Evolutionary conservation across 2,888 invertebrate genomes (phyloP).

Genomic region (Chironomus tentans): DNA sequence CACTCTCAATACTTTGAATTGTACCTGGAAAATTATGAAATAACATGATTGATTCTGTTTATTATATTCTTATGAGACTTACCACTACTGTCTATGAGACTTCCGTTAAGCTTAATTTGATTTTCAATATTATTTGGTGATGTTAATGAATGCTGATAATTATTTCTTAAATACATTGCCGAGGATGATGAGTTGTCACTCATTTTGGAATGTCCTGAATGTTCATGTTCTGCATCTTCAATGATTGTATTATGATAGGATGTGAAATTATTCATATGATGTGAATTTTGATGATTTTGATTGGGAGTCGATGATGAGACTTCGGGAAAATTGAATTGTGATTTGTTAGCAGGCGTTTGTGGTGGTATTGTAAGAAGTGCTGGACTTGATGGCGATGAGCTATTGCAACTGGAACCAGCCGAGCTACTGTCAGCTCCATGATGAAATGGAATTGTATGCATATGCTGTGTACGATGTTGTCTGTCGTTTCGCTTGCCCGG

Average conservation of each 20-base stretch:
- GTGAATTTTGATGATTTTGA: background rate
- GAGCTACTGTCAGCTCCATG: slow-evolving; percentile 75
- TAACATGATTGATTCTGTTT: background rate
- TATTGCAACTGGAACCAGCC: slow-evolving; percentile 91
- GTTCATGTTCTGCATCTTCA: slow-evolving; percentile 18
- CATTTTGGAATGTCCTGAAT: background rate
- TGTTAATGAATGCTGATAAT: slow-evolving; percentile 20
- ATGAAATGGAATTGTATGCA: slow-evolving; percentile 30
- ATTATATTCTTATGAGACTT: background rate
- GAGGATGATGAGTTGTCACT: background rate
- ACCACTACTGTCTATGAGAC: slow-evolving; percentile 13
- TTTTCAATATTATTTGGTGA: slow-evolving; percentile 7
- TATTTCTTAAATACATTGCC: background rate
- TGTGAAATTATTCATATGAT: background rate
- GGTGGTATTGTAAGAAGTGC: slow-evolving; percentile 49
- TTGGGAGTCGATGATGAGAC: slow-evolving; percentile 35
- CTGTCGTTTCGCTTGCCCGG: slow-evolving; percentile 1
- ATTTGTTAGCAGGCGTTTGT: slow-evolving; percentile 42
- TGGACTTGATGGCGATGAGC: slow-evolving; percentile 92
- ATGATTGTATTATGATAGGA: slow-evolving; percentile 9
- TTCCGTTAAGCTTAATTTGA: slow-evolving; percentile 2
- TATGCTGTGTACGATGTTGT: background rate
- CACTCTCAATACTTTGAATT: slow-evolving; percentile 55
- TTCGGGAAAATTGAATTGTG: slow-evolving; percentile 42
- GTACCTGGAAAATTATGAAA: slow-evolving; percentile 42